Base-by-base conservation (phyloP, 2,888 invertebrate genomes). In the Epistrophe grossulariae region DNA sequence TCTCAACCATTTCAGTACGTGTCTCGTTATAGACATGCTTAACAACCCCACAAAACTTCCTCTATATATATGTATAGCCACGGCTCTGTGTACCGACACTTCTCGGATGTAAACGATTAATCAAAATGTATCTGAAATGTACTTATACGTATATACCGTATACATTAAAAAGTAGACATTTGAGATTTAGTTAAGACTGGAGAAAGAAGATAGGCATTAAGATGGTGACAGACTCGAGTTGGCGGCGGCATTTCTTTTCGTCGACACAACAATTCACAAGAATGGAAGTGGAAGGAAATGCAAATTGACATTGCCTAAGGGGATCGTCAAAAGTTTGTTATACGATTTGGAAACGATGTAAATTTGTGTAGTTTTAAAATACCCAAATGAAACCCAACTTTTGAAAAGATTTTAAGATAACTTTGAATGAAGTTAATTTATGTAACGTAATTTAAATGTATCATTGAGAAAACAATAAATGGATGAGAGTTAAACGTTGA, bases 71-170 rank as follows among this genome's bases (percentile, higher is more conserved):
- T n/a, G n/a, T n/a, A n/a, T n/a, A n/a, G n/a, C 28, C 31, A 55
- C 45, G 19, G 4, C 28, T 17, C 60, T 59, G n/a, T 1, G 4
- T 1, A 38, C 13, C 9, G 17, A 55, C 15, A 45, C 15, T 31
- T 28, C 28, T 66, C 57, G 64, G 55, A 57, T 66, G 64, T 38
- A 72, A 55, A 28, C 55, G 72, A 64, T 79, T 79, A 72, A 79
- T 79, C 79, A 79, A 64, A 79, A 66, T 79, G 71, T 64, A 72
- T 79, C 72, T 72, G 17, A 71, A 48, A 71, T 60, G 1, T 24
- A 59, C 60, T 60, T 40, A 13, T 19, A 4, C 19, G n/a, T n/a
- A 17, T 43, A 24, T 24, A 24, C 24, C 19, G 10, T 43, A 72
- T 55, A 55, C 28, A 43, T 13, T 40, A 35, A 19, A 48, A 76